Evolutionary conservation across 2,888 invertebrate species (phyloP), one percentile per base, ranked within the genome.

Genomic region (Eudemis profundana): DNA sequence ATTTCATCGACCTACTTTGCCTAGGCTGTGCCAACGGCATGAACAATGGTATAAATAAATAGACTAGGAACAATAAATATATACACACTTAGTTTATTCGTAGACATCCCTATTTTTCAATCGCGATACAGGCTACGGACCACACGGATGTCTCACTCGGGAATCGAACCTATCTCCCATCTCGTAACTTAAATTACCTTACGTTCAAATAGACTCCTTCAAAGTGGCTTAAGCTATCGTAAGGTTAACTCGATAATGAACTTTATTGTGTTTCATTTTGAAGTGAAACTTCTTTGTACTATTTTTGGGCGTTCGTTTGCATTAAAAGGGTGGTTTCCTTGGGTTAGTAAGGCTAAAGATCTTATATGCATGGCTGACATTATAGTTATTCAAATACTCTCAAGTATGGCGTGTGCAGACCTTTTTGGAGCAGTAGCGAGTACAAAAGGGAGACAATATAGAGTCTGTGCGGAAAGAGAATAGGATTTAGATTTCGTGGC

Each of bases 71-170:
- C n/a, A n/a, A n/a, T n/a, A n/a, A n/a, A n/a, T n/a, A n/a, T n/a
- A n/a, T n/a, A n/a, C n/a, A n/a, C n/a, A n/a, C 40, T n/a, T 40
- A 40, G 23, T 33, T 33, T 1, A 21, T 21, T 21, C 12, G n/a
- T 21, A 21, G 36, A 2, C 64, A 64, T 36, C 64, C 64, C 64
- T 64, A 44, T 12, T 46, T 14, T 29, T 4, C n/a, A 2, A 59
- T 64, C 64, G 33, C 29, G 64, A 64, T 64, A 51, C 42, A 14
- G 17, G n/a, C n/a, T 8, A 0, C 29, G 50, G 64, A 64, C 64
- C 64, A 64, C 64, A 64, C 64, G n/a, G 44, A 64, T 50, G 64
- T 57, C 64, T 64, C 64, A 64, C 57, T 64, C 57, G n/a, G 50
- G 36, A 36, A 29, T 36, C 64, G 42, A 42, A 50, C 49, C 50